Evolutionary conservation across 2,797 vertebrate species (phyloP).

Genomic region (Clarias pachynema): DNA sequence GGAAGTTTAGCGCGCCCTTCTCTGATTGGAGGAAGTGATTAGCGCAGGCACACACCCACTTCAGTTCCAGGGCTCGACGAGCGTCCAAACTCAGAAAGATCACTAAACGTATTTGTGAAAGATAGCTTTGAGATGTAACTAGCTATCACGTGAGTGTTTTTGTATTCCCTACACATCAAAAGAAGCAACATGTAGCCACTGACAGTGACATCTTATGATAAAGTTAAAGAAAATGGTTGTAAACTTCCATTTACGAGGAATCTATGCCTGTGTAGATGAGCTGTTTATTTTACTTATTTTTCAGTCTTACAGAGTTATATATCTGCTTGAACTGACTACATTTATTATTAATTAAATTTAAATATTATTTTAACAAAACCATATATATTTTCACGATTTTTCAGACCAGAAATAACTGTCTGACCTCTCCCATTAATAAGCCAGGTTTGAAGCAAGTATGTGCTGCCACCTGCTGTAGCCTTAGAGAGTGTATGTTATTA

Average conservation of each 20-base stretch:
- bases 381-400: neutral
- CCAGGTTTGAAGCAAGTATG: slow-evolving; percentile 47
- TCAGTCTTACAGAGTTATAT: neutral
- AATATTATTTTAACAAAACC: neutral
- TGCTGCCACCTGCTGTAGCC: slow-evolving; percentile 77
- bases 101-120: neutral
- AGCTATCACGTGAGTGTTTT: neutral
- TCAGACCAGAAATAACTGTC: neutral
- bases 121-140: neutral
- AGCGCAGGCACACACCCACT: neutral
- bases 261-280: neutral
- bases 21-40: slow-evolving; percentile 47
- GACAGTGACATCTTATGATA: neutral
- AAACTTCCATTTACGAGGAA: neutral
- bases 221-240: neutral
- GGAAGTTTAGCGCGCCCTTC: slow-evolving; percentile 55
- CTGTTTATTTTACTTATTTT: neutral
- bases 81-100: neutral
- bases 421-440: slow-evolving; percentile 30
- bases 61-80: neutral
- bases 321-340: neutral
- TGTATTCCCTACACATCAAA: neutral
- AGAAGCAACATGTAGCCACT: neutral
- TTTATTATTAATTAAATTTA: neutral
- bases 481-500: neutral